These are phyloP conservation scores for Seriola rivoliana DNA, from an alignment of 2,113 vertebrate species.

Conservation along the genomic window DNA sequence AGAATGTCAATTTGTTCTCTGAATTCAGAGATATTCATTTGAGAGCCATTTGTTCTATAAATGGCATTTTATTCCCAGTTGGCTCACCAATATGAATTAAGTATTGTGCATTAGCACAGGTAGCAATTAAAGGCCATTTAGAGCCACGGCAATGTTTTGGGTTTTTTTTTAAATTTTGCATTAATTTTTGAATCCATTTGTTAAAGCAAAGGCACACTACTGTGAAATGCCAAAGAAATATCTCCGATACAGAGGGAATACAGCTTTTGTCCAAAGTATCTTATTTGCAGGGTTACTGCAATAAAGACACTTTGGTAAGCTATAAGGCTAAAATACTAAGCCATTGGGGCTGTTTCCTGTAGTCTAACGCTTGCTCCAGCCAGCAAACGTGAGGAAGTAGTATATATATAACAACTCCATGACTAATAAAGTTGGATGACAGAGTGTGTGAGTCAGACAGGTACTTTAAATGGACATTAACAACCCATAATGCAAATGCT, in stretches of 20 bases:
- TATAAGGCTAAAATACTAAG: slow-evolving; percentile 42
- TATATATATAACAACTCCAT: slow-evolving; percentile 76
- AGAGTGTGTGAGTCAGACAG: slow-evolving; percentile 58
- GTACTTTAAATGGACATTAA: slow-evolving; percentile 19
- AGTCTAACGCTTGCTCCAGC: slow-evolving; percentile 85
- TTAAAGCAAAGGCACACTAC: background rate
- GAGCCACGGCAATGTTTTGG: background rate
- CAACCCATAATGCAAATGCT: slow-evolving; percentile 4
- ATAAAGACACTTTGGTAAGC: slow-evolving; percentile 49
- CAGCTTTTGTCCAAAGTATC: slow-evolving; percentile 49
- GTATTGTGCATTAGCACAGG: background rate
- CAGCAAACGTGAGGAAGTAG: slow-evolving; percentile 82
- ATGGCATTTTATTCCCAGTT: slow-evolving; percentile 18
- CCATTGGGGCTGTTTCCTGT: slow-evolving; percentile 80
- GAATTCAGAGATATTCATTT: slow-evolving; percentile 56
- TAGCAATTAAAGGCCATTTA: background rate
- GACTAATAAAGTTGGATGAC: slow-evolving; percentile 77
- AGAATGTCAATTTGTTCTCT: slow-evolving; percentile 46
- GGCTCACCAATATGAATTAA: background rate
- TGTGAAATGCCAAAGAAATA: slow-evolving; percentile 43
- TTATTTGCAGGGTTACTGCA: slow-evolving; percentile 51
- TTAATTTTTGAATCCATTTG: background rate
- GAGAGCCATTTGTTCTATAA: slow-evolving; percentile 14
- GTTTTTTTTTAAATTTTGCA: background rate
- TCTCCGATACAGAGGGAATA: slow-evolving; percentile 34